phyloP scores from a whole-genome alignment of 2,113 vertebrate species.

The Pseudolaguvia tuberculata region DNA sequence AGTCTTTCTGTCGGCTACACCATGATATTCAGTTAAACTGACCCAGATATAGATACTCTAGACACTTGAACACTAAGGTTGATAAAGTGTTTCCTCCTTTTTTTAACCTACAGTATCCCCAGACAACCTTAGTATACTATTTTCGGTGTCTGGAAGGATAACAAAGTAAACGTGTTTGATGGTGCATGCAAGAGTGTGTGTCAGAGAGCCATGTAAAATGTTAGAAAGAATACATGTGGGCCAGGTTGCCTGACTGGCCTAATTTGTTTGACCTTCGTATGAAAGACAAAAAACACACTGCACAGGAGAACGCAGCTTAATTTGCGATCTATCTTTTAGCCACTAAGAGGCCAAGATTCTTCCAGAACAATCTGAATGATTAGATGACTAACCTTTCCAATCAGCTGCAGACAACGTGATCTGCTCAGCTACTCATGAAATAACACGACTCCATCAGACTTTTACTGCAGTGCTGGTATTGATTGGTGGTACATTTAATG shows the following conservation, averaged over 20 bases:
- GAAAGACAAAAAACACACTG: slow-evolving; percentile 45
- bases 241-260: slow-evolving; percentile 52
- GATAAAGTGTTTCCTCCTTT: slow-evolving; percentile 18
- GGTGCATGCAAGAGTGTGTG: slow-evolving; percentile 15
- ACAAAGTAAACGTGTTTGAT: slow-evolving; percentile 32
- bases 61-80: slow-evolving; percentile 5
- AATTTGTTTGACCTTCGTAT: slow-evolving; percentile 52
- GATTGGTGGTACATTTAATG: slow-evolving; percentile 15
- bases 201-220: slow-evolving; percentile 31
- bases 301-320: slow-evolving; percentile 31
- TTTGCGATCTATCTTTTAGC: slow-evolving; percentile 20
- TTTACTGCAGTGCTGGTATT: slow-evolving; percentile 29
- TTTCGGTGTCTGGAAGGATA: slow-evolving; percentile 22
- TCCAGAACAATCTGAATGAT: slow-evolving; percentile 18
- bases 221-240: slow-evolving; percentile 47
- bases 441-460: slow-evolving; percentile 3
- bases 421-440: slow-evolving; percentile 28
- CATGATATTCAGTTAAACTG: slow-evolving; percentile 40
- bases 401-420: slow-evolving; percentile 14
- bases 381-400: background rate
- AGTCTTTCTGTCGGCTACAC: slow-evolving; percentile 23
- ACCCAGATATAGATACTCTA: slow-evolving; percentile 41
- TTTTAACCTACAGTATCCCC: background rate
- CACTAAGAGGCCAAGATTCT: slow-evolving; percentile 33
- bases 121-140: slow-evolving; percentile 15